Conservation (phyloP, 2,888 invertebrate species). For the Blera fallax region DNA sequence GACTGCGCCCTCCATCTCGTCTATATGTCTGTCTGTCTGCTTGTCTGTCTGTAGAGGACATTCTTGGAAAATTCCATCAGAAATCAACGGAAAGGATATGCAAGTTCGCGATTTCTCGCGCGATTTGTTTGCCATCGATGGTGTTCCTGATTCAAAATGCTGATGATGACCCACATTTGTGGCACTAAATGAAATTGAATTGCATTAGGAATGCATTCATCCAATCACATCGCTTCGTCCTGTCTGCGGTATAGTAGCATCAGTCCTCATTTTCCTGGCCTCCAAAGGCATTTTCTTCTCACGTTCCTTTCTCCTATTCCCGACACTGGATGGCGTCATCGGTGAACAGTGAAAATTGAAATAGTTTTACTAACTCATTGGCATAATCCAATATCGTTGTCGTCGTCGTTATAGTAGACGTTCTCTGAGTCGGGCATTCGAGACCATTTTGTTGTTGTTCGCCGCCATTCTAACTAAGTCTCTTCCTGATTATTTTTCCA, state of each 20-base stretch:
- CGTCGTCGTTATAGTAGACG: slow-evolving; percentile 17
- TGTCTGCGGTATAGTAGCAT: neutral
- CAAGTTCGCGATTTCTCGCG: slow-evolving; percentile 59
- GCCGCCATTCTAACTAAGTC: slow-evolving; percentile 21
- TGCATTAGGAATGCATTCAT: slow-evolving; percentile 41
- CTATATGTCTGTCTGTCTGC: neutral
- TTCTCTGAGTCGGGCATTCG: neutral
- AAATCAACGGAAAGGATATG: slow-evolving; percentile 60
- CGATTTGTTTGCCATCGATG: slow-evolving; percentile 66
- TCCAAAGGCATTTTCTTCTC: slow-evolving; percentile 24
- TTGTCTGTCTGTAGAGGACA: slow-evolving; percentile 20
- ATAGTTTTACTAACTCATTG: slow-evolving; percentile 72
- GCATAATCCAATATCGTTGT: slow-evolving; percentile 69
- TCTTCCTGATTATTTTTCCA: slow-evolving; percentile 36
- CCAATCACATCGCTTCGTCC: slow-evolving; percentile 31
- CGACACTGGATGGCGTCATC: neutral
- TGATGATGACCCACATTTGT: slow-evolving; percentile 71
- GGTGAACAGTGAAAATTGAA: slow-evolving; percentile 58
- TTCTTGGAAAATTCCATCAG: slow-evolving; percentile 61
- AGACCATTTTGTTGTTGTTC: slow-evolving; percentile 25
- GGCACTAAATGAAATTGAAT: slow-evolving; percentile 67
- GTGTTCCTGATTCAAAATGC: slow-evolving; percentile 55
- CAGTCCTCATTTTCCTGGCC: neutral
- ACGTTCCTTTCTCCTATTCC: neutral
- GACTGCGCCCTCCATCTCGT: slow-evolving; percentile 7